Evolutionary conservation across 2,113 vertebrate genomes (phyloP).

Genomic region (Catharus minimus): DNA sequence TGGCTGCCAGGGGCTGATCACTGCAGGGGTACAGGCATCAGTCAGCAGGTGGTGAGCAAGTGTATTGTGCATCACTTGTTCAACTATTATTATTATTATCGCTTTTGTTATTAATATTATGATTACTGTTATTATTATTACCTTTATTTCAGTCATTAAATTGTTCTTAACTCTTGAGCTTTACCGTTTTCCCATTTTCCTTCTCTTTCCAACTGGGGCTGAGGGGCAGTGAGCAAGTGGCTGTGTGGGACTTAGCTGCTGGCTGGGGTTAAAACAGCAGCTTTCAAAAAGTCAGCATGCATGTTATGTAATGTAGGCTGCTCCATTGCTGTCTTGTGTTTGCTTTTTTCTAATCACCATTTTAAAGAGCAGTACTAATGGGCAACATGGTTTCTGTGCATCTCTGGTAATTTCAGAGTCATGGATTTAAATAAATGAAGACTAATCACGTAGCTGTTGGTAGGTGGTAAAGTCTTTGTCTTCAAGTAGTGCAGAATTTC

Average conservation of each 20-base stretch:
- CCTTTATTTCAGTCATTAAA: neutral
- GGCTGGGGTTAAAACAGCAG: neutral
- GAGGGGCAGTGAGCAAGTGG: neutral
- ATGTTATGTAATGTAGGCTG: neutral
- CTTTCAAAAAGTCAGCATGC: constrained; percentile 46
- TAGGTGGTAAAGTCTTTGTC: neutral
- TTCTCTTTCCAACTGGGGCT: neutral
- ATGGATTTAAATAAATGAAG: neutral
- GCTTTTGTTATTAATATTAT: neutral
- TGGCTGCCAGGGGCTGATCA: neutral
- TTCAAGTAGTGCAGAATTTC: neutral
- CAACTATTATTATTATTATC: neutral
- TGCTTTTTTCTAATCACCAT: neutral
- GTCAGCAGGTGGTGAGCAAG: neutral
- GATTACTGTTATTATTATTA: neutral
- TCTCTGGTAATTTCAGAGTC: neutral
- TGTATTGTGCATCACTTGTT: neutral
- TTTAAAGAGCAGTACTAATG: neutral
- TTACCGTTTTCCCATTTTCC: neutral
- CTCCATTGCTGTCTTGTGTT: neutral
- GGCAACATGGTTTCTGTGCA: neutral
- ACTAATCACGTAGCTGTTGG: neutral
- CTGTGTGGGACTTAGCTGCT: neutral
- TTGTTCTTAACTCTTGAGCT: neutral
- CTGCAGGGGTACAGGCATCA: rapidly evolving